Evolutionary conservation across 2,113 vertebrate species (phyloP), one percentile per base, ranked within the genome.

Genomic region (Coracopsis vasa): DNA sequence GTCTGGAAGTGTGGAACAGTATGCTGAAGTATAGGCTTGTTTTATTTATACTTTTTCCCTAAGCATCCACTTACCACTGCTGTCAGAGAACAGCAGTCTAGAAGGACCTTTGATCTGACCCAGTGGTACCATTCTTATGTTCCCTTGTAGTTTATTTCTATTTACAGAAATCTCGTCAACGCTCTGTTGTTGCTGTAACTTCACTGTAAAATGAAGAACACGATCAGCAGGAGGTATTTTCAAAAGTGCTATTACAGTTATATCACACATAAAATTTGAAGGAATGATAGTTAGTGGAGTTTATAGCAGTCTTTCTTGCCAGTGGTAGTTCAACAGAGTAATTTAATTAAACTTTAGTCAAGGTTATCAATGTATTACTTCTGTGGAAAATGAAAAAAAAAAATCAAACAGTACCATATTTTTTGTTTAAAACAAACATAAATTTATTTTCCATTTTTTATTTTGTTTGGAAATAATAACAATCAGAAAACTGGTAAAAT

Each of bases 401-500:
- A 9, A 2, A 37, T 20, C 10, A 62, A 51, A 47, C 20, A 33
- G 12, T 58, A 67, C 42, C 6, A 3, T 53, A 20, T 50, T 81
- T 94, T 47, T 70, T 82, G 24, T 61, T 85, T 53, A 56, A 95
- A 82, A 80, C 24, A 85, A 50, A 35, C 45, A 39, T 37, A 75
- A 42, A 39, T 80, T 79, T 82, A 13, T 78, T 95, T 96, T 80
- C 56, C 44, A 28, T 91, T 96, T 88, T 37, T 39, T 86, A 25
- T 87, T 87, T 91, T 80, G 41, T 88, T 89, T 80, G 61, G 85
- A 69, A 94, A 91, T 86, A 88, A 54, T 27, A 91, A 54, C 25
- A 67, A 18, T 85, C 56, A 83, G 54, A 92, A 94, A 96, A 66
- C 18, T 16, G 27, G 58, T 95, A 91, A 92, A 93, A 94, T 86